Conservation (phyloP, 2,888 invertebrate species). For the Habrosyne pyritoides region DNA sequence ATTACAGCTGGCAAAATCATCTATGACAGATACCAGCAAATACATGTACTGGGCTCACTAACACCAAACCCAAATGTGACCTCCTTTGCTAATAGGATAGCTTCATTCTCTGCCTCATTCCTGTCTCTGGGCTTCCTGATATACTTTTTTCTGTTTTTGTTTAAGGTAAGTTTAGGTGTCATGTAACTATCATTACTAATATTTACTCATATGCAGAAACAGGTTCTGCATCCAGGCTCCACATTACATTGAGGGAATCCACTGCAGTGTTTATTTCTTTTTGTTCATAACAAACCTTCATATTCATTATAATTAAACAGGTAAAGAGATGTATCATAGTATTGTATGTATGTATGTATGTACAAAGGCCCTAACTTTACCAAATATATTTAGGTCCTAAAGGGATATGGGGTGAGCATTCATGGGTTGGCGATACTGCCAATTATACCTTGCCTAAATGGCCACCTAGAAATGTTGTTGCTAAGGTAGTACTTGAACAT, state of each 20-base stretch:
- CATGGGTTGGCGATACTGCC: no score
- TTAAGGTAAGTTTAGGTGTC: slow-evolving; percentile 65
- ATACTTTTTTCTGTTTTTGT: slow-evolving; percentile 70
- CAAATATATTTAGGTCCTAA: no score
- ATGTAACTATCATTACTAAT: slow-evolving; percentile 12
- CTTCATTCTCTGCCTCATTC: slow-evolving; percentile 71
- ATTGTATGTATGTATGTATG: no score
- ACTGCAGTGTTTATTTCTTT: background rate
- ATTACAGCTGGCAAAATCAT: slow-evolving; percentile 84
- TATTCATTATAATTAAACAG: no score
- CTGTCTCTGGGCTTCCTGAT: slow-evolving; percentile 86
- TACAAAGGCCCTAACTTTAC: no score
- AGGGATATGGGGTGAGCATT: no score
- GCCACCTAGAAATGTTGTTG: no score
- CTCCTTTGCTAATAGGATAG: slow-evolving; percentile 72
- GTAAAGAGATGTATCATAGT: no score
- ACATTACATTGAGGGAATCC: background rate
- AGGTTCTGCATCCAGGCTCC: background rate
- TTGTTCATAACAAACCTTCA: no score
- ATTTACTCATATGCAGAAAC: background rate
- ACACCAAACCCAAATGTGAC: slow-evolving; percentile 78
- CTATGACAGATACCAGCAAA: slow-evolving; percentile 86
- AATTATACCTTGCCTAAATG: no score
- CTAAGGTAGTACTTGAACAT: no score
- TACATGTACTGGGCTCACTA: slow-evolving; percentile 78